phyloP scores from a whole-genome alignment of 2,888 invertebrate genomes.

The Gerris lacustris region DNA sequence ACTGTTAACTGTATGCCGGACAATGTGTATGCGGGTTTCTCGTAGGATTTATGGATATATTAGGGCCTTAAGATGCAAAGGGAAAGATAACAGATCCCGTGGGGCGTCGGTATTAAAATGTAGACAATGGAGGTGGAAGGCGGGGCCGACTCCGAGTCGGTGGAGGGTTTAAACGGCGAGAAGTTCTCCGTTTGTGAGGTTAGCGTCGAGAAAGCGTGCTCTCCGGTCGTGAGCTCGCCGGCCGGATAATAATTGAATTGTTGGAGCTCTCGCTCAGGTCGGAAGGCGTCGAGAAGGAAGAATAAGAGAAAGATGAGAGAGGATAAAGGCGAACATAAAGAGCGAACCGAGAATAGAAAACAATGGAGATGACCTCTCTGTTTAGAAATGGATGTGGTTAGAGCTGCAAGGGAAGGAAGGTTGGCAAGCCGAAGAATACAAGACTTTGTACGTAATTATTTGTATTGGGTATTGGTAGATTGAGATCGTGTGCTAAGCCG shows the following conservation, averaged over 20 bases:
- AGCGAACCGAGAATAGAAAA: neutral
- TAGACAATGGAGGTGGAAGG: constrained; percentile 1
- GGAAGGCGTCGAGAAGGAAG: constrained; percentile 1
- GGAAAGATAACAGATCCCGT: neutral
- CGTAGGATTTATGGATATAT: neutral
- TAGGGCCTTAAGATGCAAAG: neutral
- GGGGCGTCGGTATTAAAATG: constrained; percentile 3
- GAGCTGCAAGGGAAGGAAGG: too few species aligned
- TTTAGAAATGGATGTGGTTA: neutral
- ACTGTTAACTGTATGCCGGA: neutral
- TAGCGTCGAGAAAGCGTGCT: constrained; percentile 1
- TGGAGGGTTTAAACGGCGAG: neutral
- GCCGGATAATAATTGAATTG: constrained; percentile 3
- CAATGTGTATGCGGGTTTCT: neutral
- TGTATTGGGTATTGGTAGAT: too few species aligned
- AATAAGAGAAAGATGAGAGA: neutral
- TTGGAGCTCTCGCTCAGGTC: neutral
- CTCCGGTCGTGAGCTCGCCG: neutral
- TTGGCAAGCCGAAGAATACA: too few species aligned
- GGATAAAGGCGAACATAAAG: constrained; percentile 2
- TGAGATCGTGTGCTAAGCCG: too few species aligned
- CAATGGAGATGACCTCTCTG: neutral
- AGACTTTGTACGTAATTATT: too few species aligned
- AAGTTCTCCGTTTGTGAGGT: neutral
- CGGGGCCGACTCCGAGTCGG: neutral